Percentiles rank a stretch among this genome's conserved stretches.
These are phyloP conservation scores for Mystacides longicornis DNA, from an alignment of 2,888 invertebrate genomes.

Conservation along the genomic window DNA sequence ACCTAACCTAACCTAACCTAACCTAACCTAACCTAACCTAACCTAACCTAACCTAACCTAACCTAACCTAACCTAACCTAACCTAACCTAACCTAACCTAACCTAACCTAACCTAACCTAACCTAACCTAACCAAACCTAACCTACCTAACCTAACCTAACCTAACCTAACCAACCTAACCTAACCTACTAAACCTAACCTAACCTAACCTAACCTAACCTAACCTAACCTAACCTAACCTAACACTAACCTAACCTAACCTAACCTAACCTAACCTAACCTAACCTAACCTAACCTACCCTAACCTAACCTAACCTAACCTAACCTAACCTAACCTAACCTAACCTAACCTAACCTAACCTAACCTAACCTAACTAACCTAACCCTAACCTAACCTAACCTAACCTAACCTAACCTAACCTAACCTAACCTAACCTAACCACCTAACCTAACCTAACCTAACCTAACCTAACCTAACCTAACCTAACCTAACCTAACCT, in stretches of 20 bases:
- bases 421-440: constrained; percentile 13
- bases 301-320: constrained; percentile 15
- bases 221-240: constrained; percentile 12
- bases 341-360: constrained; percentile 7
- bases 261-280: constrained; percentile 15
- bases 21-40: constrained; percentile 2
- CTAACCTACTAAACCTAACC: constrained; percentile 12
- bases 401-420: constrained; percentile 9
- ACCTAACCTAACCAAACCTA: constrained; percentile 11
- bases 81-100: constrained; percentile 2
- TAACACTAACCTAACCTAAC: constrained; percentile 14
- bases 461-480: constrained; percentile 14
- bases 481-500: constrained; percentile 14
- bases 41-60: constrained; percentile 3
- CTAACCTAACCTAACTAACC: not conserved
- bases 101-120: constrained; percentile 7
- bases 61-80: constrained; percentile 2
- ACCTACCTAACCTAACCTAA: constrained; percentile 13
- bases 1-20: constrained; percentile 2
- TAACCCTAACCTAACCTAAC: constrained; percentile 4
- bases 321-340: constrained; percentile 1
- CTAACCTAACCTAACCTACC: constrained; percentile 14
- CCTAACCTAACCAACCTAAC: constrained; percentile 14
- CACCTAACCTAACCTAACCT: constrained; percentile 14
- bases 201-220: constrained; percentile 15